phyloP scores from a whole-genome alignment of 2,888 invertebrate species.

The Odiellus spinosus region DNA sequence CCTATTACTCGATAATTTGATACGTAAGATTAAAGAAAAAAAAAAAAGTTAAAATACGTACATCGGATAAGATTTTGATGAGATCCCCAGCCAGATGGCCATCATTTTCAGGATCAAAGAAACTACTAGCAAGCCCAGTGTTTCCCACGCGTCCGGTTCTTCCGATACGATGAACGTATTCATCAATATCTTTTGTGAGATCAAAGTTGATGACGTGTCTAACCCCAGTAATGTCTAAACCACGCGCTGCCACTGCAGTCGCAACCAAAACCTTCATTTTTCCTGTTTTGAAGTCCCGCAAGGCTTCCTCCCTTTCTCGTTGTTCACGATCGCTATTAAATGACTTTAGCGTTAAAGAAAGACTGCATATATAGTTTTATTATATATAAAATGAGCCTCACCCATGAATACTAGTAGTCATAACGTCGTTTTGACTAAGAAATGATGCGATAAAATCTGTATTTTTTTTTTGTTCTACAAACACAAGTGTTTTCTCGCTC shows the following conservation, averaged over 20 bases:
- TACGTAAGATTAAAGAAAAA: too few species aligned
- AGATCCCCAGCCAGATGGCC: conserved; percentile 43
- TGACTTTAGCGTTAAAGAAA: too few species aligned
- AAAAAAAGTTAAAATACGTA: too few species aligned
- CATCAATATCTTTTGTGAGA: conserved; percentile 32
- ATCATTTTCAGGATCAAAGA: conserved; percentile 48
- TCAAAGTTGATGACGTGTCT: conserved; percentile 39
- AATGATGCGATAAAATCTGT: conserved; percentile 78
- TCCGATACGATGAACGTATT: conserved; percentile 38
- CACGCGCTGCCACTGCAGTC: conserved; percentile 85
- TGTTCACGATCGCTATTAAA: conserved; percentile 47
- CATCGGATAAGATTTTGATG: conserved; percentile 50
- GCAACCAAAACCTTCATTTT: conserved; percentile 68
- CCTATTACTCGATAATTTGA: too few species aligned
- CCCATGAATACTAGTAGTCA: conserved; percentile 57
- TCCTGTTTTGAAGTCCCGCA: conserved; percentile 64
- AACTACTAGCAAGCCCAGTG: conserved; percentile 32
- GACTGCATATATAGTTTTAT: background rate
- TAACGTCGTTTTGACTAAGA: conserved; percentile 56
- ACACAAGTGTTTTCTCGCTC: conserved; percentile 43
- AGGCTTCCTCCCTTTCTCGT: conserved; percentile 51
- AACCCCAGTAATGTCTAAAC: conserved; percentile 72
- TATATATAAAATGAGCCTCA: conserved; percentile 18
- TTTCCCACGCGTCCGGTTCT: conserved; percentile 37
- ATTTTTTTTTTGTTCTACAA: conserved; percentile 74